phyloP scores from a whole-genome alignment of 1,140 invertebrate species.

The Brachionus asplanchnoidis region DNA sequence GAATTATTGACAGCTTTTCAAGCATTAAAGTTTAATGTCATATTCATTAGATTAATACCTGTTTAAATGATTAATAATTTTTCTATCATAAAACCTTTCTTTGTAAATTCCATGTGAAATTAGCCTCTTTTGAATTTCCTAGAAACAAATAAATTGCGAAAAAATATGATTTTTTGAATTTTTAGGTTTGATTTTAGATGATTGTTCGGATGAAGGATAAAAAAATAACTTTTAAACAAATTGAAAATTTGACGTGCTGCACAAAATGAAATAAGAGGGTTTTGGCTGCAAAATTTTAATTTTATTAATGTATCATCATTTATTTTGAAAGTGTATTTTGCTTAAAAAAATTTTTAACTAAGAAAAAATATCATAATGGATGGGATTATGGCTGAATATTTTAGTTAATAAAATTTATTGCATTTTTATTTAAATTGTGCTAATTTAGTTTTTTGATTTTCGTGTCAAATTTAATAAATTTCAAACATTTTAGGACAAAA shows the following conservation, averaged over 20 bases:
- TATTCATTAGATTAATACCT: neutral
- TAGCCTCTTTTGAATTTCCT: too few species aligned
- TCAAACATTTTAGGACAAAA: neutral
- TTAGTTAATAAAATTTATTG: neutral
- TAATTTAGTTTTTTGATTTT: neutral
- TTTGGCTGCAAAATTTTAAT: too few species aligned
- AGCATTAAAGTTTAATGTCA: neutral
- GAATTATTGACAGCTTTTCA: neutral
- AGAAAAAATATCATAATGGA: neutral
- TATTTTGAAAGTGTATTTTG: too few species aligned
- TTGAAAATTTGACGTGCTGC: too few species aligned
- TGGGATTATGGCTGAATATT: neutral
- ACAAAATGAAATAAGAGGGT: too few species aligned
- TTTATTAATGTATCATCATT: too few species aligned
- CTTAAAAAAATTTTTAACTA: neutral
- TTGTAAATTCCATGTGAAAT: too few species aligned
- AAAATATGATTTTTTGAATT: too few species aligned
- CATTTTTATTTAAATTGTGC: neutral
- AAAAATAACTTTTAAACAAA: too few species aligned
- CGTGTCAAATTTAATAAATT: neutral
- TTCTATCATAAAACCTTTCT: neutral
- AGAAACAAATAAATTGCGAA: too few species aligned
- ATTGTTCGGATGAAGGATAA: too few species aligned
- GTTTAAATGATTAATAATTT: neutral
- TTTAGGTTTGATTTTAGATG: too few species aligned